phyloP scores from a whole-genome alignment of 2,888 invertebrate species.

The Fragum fragum region DNA sequence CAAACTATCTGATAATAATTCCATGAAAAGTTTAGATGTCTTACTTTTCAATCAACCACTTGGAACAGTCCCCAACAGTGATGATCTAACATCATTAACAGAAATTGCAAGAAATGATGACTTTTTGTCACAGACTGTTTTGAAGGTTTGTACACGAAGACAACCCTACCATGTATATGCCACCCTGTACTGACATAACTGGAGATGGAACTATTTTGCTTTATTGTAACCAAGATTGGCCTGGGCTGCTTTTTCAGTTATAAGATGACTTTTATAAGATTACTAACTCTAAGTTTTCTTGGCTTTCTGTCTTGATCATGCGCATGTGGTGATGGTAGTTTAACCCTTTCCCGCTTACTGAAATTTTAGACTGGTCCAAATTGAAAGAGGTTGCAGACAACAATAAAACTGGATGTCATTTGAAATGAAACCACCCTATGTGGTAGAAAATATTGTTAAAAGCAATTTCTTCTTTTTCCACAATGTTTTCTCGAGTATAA shows the following conservation, averaged over 20 bases:
- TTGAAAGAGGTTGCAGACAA: too few relatives aligned
- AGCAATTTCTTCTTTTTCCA: slow-evolving; percentile 3
- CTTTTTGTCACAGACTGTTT: neutral
- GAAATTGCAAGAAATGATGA: neutral
- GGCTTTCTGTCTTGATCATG: neutral
- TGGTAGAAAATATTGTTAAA: neutral
- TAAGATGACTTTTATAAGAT: neutral
- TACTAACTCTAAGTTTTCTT: neutral
- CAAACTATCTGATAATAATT: neutral
- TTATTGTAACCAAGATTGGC: neutral
- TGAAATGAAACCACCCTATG: too few relatives aligned
- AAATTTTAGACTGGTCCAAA: too few relatives aligned
- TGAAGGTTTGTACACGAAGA: neutral
- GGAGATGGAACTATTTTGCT: neutral
- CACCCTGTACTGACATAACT: neutral
- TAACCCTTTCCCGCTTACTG: neutral
- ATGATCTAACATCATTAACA: neutral
- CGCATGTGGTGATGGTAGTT: neutral
- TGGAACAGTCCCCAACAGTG: slow-evolving; percentile 1
- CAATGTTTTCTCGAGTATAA: neutral
- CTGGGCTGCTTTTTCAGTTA: neutral
- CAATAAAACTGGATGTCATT: too few relatives aligned
- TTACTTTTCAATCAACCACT: slow-evolving; percentile 1
- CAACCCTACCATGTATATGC: neutral
- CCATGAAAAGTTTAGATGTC: slow-evolving; percentile 8